A percentile compares a stretch with the other conserved stretches of the same genome.
These are phyloP conservation scores for Nemurella pictetii DNA, from an alignment of 2,888 invertebrate species.

Conservation along the genomic window DNA sequence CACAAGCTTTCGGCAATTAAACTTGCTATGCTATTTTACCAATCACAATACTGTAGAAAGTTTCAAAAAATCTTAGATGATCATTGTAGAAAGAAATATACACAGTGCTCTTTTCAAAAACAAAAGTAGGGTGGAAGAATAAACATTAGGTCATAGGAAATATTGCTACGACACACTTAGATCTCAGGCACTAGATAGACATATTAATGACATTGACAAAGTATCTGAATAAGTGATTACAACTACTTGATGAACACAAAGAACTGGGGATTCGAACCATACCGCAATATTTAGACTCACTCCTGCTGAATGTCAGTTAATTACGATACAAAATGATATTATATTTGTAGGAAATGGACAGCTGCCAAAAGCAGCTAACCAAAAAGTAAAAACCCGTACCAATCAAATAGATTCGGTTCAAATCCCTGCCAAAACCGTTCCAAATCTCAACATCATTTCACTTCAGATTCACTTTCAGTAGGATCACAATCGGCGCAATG, in stretches of 20 bases:
- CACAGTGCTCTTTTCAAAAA: neutral
- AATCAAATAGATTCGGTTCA: neutral
- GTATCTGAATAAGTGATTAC: neutral
- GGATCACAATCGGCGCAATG: conserved; percentile 95
- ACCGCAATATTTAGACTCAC: no score
- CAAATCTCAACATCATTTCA: neutral
- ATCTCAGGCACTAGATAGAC: neutral
- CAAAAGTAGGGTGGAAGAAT: neutral
- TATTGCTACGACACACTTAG: no score
- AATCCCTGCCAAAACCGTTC: neutral
- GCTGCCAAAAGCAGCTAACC: neutral
- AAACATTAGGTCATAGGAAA: no score
- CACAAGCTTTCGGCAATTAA: neutral
- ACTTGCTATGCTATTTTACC: neutral
- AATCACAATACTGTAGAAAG: neutral
- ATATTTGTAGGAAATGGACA: neutral
- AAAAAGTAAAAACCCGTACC: neutral
- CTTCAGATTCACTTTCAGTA: conserved; percentile 60
- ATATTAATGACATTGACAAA: no score
- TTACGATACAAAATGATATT: no score
- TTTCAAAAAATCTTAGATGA: neutral
- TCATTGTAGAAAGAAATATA: neutral
- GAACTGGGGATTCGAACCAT: neutral
- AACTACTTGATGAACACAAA: neutral
- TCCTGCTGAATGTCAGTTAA: no score